phyloP scores from a whole-genome alignment of 2,888 invertebrate species.

The Branchipolynoe longqiensis region DNA sequence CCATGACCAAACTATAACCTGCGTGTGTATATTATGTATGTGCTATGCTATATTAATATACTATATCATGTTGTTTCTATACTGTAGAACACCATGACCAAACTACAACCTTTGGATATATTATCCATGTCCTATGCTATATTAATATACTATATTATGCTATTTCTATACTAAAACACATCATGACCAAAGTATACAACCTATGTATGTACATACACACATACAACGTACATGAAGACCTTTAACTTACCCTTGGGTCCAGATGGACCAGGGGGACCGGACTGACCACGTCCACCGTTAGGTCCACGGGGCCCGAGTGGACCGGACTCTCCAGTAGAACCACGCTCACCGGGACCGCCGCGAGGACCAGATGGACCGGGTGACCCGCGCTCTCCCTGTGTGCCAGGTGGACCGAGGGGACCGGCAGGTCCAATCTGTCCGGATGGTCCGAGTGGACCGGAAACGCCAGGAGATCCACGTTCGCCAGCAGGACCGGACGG shows the following conservation, averaged over 20 bases:
- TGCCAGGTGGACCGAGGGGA: constrained; percentile 57
- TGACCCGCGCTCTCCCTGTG: constrained; percentile 60
- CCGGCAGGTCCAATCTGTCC: constrained; percentile 59
- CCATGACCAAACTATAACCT: too few species aligned
- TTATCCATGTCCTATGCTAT: too few species aligned
- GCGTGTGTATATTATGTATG: too few species aligned
- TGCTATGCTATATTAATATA: too few species aligned
- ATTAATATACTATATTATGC: too few species aligned
- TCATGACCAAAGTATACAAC: background rate
- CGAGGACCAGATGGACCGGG: constrained; percentile 61
- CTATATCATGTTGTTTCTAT: too few species aligned
- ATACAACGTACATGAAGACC: background rate
- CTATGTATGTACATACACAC: background rate
- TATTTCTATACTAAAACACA: too few species aligned
- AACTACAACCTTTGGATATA: too few species aligned
- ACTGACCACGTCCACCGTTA: constrained; percentile 60
- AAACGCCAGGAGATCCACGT: background rate
- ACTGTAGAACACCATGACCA: too few species aligned
- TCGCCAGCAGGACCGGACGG: constrained; percentile 38
- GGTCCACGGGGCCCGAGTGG: constrained; percentile 59
- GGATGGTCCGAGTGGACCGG: constrained; percentile 57
- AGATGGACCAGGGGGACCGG: constrained; percentile 62
- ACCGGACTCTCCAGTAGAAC: constrained; percentile 33
- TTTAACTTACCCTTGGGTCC: constrained; percentile 60
- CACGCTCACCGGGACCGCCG: constrained; percentile 61